Evolutionary conservation across 2,113 vertebrate species (phyloP), one percentile per base, ranked within the genome.

Genomic region (Neomonachus schauinslandi): DNA sequence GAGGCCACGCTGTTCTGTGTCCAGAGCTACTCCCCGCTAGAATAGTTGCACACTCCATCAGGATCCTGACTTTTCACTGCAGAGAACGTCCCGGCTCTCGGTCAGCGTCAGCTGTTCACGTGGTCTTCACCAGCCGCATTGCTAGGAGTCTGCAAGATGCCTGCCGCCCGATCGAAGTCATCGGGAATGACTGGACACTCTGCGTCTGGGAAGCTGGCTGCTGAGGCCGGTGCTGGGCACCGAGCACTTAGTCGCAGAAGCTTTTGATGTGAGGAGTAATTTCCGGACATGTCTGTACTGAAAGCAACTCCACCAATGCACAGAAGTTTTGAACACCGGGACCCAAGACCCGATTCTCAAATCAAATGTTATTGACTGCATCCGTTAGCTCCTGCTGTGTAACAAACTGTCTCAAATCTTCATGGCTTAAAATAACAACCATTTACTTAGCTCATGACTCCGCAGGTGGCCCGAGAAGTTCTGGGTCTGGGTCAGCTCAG

Each of bases 21-120:
- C 28, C 72, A 5, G 36, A 57, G 7, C 69, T 8, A 3, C 1
- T 71, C n/a, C 33, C 65, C 1, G 13, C 12, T 21, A 7, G 7
- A 12, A 11, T 2, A 0, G 1, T 12, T 2, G 22, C 3, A 7
- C 67, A 61, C 24, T 57, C 59, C 5, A 1, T 22, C 39, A 42
- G 79, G 14, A 28, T 28, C 46, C 36, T 2, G 5, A 7, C 16
- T 55, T 65, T 57, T 13, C 13, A 1, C 15, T 10, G 26, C 80
- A 4, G 49, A 49, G 28, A 22, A 26, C 0, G 3, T 67, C 14
- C 19, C 16, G n/a, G 67, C 57, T 33, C 53, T 13, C 9, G 0
- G 79, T n/a, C 46, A 1, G n/a, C 6, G 26, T 33, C 7, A 9
- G 7, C 9, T 31, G 2, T 1, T 19, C 31, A 2, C 18, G 36